These are phyloP conservation scores for Porites evermanni DNA, from an alignment of 92 coral and sea anemone species.

Conservation along the genomic window DNA sequence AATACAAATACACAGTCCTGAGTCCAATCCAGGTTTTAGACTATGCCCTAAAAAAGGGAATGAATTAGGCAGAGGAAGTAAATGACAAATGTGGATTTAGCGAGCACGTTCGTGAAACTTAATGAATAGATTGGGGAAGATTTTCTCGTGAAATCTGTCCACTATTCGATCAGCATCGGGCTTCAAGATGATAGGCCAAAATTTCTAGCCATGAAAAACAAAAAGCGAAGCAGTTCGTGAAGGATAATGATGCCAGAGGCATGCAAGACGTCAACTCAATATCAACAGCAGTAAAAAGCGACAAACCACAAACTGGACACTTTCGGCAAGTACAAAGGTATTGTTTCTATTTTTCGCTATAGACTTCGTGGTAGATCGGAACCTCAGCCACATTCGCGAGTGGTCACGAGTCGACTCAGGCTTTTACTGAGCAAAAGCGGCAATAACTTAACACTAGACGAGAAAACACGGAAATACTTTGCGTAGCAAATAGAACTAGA, in stretches of 20 bases:
- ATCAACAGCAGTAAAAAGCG: neutral
- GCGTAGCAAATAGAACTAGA: neutral
- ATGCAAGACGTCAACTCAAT: neutral
- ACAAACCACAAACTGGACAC: conserved; percentile 31
- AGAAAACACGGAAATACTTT: neutral
- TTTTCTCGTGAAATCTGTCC: neutral
- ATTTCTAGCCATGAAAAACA: neutral
- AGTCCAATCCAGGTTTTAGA: no score
- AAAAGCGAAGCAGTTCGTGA: conserved; percentile 19
- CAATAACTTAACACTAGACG: neutral
- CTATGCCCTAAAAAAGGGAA: neutral
- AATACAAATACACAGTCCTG: neutral
- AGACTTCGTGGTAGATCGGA: neutral
- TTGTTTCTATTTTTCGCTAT: neutral
- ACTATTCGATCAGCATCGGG: neutral
- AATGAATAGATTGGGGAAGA: neutral
- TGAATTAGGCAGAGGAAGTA: neutral
- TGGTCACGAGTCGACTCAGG: neutral
- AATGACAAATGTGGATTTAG: conserved; percentile 4
- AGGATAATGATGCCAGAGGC: neutral
- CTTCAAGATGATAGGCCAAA: neutral
- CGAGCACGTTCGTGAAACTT: conserved; percentile 26
- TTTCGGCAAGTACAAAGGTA: conserved; percentile 33
- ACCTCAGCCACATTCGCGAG: neutral
- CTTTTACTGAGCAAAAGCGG: neutral